Conservation (phyloP, 2,888 invertebrate genomes). For the Pachycephus smyrnensis region DNA sequence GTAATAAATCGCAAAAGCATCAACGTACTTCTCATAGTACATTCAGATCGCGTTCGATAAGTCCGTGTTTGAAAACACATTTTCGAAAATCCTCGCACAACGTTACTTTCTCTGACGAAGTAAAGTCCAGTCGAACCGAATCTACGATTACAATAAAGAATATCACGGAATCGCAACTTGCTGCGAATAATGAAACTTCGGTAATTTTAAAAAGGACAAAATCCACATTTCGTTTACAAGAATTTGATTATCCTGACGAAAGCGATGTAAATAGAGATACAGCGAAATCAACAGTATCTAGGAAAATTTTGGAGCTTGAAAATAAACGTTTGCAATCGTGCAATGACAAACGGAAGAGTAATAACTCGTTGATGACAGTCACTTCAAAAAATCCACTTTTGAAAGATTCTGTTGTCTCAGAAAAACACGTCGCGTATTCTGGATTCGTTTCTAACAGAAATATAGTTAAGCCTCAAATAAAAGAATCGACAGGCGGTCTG, state of each 20-base stretch:
- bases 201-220: background rate
- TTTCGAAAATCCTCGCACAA: constrained; percentile 22
- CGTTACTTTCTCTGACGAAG: constrained; percentile 28
- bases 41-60: constrained; percentile 8
- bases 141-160: background rate
- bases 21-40: background rate
- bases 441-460: background rate
- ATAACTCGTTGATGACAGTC: background rate
- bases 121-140: constrained; percentile 1
- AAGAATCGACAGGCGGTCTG: background rate
- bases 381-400: background rate
- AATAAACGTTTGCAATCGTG: background rate
- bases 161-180: background rate
- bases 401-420: background rate
- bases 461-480: background rate
- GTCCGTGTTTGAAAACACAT: background rate
- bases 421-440: background rate
- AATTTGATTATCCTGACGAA: background rate
- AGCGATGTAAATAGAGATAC: background rate
- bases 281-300: background rate
- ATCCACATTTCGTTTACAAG: background rate
- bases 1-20: background rate
- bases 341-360: background rate
- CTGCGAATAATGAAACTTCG: background rate
- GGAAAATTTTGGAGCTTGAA: background rate